phyloP scores from a whole-genome alignment of 2,888 invertebrate genomes.

The Xanthorhoe spadicearia region DNA sequence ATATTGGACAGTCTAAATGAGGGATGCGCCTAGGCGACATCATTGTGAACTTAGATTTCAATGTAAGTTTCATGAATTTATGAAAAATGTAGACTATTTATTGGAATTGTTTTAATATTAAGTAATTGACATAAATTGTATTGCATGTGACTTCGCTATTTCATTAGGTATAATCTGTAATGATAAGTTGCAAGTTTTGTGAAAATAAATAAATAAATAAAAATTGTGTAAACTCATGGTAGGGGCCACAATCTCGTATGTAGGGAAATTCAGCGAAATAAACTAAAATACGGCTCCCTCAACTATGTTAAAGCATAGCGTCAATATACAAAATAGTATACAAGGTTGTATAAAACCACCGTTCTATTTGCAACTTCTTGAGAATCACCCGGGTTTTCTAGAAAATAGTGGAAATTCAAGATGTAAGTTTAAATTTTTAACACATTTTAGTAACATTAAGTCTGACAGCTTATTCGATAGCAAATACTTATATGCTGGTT shows the following conservation, averaged over 20 bases:
- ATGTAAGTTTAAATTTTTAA: neutral
- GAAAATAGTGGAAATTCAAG: conserved; percentile 3
- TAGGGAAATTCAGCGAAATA: conserved; percentile 65
- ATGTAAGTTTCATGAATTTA: no score
- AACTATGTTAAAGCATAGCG: conserved; percentile 45
- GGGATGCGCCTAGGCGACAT: no score
- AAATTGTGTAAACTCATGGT: conserved; percentile 12
- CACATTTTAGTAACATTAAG: neutral
- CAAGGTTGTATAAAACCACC: conserved; percentile 31
- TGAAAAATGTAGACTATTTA: no score
- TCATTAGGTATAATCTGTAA: no score
- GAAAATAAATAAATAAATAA: no score
- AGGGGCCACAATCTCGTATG: conserved; percentile 54
- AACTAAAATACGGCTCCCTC: conserved; percentile 53
- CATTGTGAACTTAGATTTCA: no score
- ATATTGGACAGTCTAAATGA: no score
- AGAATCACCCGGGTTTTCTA: conserved; percentile 14
- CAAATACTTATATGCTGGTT: no score
- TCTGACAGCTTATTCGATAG: neutral
- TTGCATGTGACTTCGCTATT: no score
- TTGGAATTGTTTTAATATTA: no score
- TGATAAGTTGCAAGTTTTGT: no score
- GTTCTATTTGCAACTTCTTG: conserved; percentile 18
- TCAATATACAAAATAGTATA: conserved; percentile 24
- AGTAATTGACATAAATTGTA: no score